Evolutionary conservation across 2,113 vertebrate species (phyloP), one percentile per base, ranked within the genome.

Genomic region (Epinephelus cyanopodus): DNA sequence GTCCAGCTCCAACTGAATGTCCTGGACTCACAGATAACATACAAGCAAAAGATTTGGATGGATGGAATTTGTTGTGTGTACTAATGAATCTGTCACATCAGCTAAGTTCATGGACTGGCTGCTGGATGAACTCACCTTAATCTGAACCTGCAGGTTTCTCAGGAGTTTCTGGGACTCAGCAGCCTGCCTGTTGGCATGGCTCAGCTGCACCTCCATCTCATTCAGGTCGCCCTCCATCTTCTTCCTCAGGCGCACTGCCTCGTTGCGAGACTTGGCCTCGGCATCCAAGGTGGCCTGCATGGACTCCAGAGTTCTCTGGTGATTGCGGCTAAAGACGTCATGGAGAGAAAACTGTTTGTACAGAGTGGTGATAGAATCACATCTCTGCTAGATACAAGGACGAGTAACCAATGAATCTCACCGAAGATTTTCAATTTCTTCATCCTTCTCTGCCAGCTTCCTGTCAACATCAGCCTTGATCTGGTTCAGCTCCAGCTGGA

Each of bases 211-310:
- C 93, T 98, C 97, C 95, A 98, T 97, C 83, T 98, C 97, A 0
- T 98, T 99, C 89, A 98, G 91, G 91, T 99, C 97, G 0, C 97
- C 96, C 69, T 99, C 97, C 97, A 98, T 98, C 93, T 99, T 99
- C 94, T 99, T 99, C 90, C 95, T 96, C 71, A 99, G 95, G 39
- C 97, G 81, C n/a, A 97, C 86, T 0, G 98, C 98, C 93, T 99
- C 98, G 0, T 96, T 98, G 88, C 96, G 96, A 81, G 97, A 97
- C 89, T 96, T 96, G 1, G 96, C 94, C 94, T 99, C 97, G 0
- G 97, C 95, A 0, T 99, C 97, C 50, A 98, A 90, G 0, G 95
- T 97, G 76, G 97, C 93, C 92, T 99, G 98, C 94, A 98, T 95
- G 83, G 97, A 96, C 74, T 99, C 98, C 92, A 98, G 89, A 3